Evolutionary conservation across 2,888 invertebrate genomes (phyloP).

Genomic region (Seira musarum): DNA sequence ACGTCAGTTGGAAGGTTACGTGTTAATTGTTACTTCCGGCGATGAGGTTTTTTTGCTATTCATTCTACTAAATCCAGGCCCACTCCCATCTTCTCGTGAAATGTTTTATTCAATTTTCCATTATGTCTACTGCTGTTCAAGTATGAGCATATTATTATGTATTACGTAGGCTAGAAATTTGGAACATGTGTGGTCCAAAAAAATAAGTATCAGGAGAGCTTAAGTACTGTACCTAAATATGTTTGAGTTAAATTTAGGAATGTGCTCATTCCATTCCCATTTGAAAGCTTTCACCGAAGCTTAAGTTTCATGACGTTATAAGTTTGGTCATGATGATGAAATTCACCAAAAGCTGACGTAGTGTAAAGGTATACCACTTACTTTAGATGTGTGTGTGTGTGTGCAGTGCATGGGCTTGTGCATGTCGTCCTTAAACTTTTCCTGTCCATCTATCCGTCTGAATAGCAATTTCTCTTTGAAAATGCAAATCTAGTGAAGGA

Average conservation of each 20-base stretch:
- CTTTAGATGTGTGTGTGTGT: not conserved
- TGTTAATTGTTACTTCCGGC: conserved; percentile 25
- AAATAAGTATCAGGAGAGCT: too few relatives aligned
- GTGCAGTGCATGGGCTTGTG: not conserved
- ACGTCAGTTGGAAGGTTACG: conserved; percentile 18
- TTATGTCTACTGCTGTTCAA: not conserved
- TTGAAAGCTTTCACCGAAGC: too few relatives aligned
- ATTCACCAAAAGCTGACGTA: too few relatives aligned
- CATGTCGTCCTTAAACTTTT: too few relatives aligned
- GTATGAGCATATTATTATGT: not conserved
- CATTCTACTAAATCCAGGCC: too few relatives aligned
- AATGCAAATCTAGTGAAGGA: too few relatives aligned
- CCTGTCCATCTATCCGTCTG: too few relatives aligned
- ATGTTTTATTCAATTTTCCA: conserved; percentile 12
- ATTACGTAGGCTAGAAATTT: too few relatives aligned
- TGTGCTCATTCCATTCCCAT: conserved; percentile 35
- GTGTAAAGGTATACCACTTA: too few relatives aligned
- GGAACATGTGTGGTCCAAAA: conserved; percentile 19
- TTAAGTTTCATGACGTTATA: not conserved
- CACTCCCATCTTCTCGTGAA: too few relatives aligned
- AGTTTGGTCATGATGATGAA: conserved; percentile 11
- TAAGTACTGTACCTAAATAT: too few relatives aligned
- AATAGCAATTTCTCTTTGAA: too few relatives aligned
- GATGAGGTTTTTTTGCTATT: not conserved
- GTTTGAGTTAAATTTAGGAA: conserved; percentile 36